These are phyloP conservation scores for Sinhomidia bicolor DNA, from an alignment of 2,888 invertebrate genomes.

Conservation along the genomic window DNA sequence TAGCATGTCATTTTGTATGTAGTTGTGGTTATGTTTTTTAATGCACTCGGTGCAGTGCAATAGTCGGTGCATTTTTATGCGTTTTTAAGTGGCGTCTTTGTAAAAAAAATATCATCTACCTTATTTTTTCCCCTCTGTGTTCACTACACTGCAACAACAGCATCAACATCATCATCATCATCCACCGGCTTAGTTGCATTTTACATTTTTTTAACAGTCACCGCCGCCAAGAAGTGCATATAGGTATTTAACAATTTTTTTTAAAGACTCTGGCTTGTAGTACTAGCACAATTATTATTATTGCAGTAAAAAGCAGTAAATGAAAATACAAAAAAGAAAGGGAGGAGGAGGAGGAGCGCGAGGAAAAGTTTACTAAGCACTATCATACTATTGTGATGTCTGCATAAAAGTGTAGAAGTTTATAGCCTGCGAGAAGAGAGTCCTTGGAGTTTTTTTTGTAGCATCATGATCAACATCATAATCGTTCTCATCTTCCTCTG, in stretches of 20 bases:
- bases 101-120: neutral
- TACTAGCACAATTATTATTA: neutral
- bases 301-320: neutral
- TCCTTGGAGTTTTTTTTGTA: conserved; percentile 43
- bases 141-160: neutral
- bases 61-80: neutral
- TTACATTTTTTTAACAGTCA: neutral
- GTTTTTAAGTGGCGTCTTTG: neutral
- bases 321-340: neutral
- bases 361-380: neutral
- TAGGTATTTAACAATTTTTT: too few species aligned
- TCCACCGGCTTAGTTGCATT: too few species aligned
- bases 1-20: too few species aligned
- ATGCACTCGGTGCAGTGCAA: neutral
- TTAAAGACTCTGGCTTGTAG: neutral
- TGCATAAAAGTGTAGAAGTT: neutral
- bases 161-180: too few species aligned
- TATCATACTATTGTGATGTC: neutral
- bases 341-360: conserved; percentile 1
- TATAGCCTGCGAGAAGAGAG: conserved; percentile 59
- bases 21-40: neutral
- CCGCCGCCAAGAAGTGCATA: neutral
- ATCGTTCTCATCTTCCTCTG: too few species aligned
- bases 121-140: neutral
- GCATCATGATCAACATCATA: too few species aligned